phyloP scores from a whole-genome alignment of 1,140 invertebrate species.

The Polypedilum vanderplanki region DNA sequence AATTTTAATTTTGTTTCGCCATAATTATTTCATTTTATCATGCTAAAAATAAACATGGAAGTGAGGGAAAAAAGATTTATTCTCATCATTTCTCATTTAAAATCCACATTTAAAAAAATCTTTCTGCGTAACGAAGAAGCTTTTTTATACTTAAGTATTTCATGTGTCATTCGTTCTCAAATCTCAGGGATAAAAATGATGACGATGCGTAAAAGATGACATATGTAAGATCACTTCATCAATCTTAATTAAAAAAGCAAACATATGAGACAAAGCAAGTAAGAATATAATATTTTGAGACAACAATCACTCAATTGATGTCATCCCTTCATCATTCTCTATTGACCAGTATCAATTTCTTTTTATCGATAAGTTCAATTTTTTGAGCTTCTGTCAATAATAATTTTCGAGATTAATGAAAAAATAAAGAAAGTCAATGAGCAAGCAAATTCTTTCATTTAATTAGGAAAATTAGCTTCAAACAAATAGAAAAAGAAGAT shows the following conservation, averaged over 20 bases:
- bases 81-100: neutral
- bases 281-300: neutral
- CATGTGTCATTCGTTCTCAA: neutral
- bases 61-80: neutral
- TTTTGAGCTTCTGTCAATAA: neutral
- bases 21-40: neutral
- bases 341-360: neutral
- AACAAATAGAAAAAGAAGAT: too few species aligned
- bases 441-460: neutral
- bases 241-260: conserved; percentile 5
- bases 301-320: neutral
- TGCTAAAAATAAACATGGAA: neutral
- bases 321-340: neutral
- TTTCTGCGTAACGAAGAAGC: neutral
- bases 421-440: neutral
- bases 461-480: conserved; percentile 19
- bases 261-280: neutral
- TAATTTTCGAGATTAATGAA: neutral
- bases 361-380: too few species aligned
- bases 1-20: neutral
- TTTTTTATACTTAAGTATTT: neutral
- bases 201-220: neutral
- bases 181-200: conserved; percentile 3
- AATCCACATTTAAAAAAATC: neutral
- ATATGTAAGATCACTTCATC: neutral